Evolutionary conservation across 2,888 invertebrate species (phyloP), one percentile per base, ranked within the genome.

Genomic region (Tinea semifulvella): DNA sequence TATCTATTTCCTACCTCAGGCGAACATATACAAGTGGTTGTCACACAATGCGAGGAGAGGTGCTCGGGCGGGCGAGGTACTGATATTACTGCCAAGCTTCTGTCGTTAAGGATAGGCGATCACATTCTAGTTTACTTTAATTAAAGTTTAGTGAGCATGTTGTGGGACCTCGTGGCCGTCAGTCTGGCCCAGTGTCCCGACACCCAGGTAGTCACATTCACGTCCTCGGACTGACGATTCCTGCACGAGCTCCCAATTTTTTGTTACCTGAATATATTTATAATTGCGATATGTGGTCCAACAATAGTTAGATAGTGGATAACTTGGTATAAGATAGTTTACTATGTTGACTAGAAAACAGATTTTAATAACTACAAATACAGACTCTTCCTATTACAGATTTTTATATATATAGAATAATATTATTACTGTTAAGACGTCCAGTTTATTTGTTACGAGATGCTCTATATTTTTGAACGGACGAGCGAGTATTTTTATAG

Each of bases 251-350:
- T 56, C 60, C 63, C 73, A 64, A 66, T 63, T 76, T 75, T 79
- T 79, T 79, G 81, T 82, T 82, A 81, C 81, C 81, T 82, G 81
- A 82, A 71, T 79, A 74, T 68, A 40, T 16, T 66, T 65, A 69
- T 72, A 74, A 74, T 74, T 76, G 79, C 73, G 62, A 79, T 75
- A 65, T 72, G 81, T 76, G 81, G 81, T 81, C 81, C 81, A 82
- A 82, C 73, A 66, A 75, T 74, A 74, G 65, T 72, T 76, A 77
- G 70, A 72, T 80, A 79, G 75, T 60, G 61, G 60, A 65, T 65
- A 73, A 62, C 31, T 31, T 11, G 31, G n/a, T 7, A 10, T 31
- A 22, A 22, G 25, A 22, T 22, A 7, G 5, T 22, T 7, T 5
- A 7, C 6, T 22, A n/a, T 28, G n/a, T 28, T 11, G 4, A 11